phyloP scores from a whole-genome alignment of 1,140 invertebrate species.

The Stegodyphus mimosarum region DNA sequence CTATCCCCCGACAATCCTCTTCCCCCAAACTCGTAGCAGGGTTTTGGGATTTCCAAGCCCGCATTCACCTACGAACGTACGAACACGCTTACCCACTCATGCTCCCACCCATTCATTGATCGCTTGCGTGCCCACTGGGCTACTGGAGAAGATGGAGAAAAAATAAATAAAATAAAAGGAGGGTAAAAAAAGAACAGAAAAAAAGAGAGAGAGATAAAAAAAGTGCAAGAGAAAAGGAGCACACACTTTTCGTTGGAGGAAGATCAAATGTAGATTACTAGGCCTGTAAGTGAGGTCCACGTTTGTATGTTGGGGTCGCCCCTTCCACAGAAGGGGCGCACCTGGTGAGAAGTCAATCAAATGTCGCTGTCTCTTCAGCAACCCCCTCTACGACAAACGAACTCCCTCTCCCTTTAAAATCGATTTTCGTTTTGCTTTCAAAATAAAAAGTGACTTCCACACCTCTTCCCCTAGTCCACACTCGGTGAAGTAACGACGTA shows the following conservation, averaged over 20 bases:
- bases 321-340: slow-evolving; percentile 14
- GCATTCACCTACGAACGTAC: background rate
- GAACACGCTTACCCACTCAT: background rate
- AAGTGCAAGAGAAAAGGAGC: background rate
- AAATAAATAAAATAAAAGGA: background rate
- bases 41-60: background rate
- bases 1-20: background rate
- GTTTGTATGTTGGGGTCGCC: slow-evolving; percentile 4
- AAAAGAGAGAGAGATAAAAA: background rate
- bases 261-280: slow-evolving; percentile 56
- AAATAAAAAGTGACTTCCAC: slow-evolving; percentile 11
- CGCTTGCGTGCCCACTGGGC: background rate
- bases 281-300: slow-evolving; percentile 35
- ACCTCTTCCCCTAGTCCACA: background rate
- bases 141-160: background rate
- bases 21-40: background rate
- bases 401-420: slow-evolving; percentile 11
- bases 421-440: slow-evolving; percentile 48
- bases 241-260: background rate
- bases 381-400: background rate
- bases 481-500: background rate
- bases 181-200: background rate
- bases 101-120: background rate
- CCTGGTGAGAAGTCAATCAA: slow-evolving; percentile 56
- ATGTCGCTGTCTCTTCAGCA: slow-evolving; percentile 19